Evolutionary conservation across 2,797 vertebrate species (phyloP).

Genomic region (Delichon dasypus): DNA sequence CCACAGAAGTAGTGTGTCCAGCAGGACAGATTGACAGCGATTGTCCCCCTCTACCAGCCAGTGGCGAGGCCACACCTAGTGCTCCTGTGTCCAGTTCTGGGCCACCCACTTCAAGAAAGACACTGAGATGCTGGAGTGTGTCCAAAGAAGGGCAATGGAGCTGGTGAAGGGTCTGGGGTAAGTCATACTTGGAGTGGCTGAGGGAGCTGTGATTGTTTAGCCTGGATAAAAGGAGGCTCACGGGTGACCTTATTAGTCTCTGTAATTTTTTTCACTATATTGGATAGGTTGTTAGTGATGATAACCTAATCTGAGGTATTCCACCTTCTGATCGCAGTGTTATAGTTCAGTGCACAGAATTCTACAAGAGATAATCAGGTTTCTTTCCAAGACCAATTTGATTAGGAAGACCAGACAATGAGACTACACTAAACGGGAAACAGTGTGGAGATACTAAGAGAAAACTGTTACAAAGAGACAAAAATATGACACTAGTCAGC

Average conservation of each 20-base stretch:
- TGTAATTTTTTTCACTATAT: background rate
- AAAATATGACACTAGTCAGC: background rate
- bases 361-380: background rate
- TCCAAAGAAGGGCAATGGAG: background rate
- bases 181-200: background rate
- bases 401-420: background rate
- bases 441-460: accelerated
- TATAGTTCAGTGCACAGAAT: background rate
- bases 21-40: background rate
- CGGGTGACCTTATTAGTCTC: background rate
- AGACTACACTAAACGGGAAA: background rate
- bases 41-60: background rate
- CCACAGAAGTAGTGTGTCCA: background rate
- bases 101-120: background rate
- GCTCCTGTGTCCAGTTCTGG: no score
- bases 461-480: background rate
- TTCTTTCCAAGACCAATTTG: background rate
- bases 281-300: background rate
- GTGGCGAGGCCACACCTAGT: no score
- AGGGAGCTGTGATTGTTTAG: background rate
- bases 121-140: background rate
- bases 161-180: background rate
- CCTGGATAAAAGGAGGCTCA: background rate
- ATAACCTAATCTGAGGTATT: background rate
- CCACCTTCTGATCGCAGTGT: background rate